phyloP scores from a whole-genome alignment of 2,888 invertebrate species.

The Piscicola geometra region DNA sequence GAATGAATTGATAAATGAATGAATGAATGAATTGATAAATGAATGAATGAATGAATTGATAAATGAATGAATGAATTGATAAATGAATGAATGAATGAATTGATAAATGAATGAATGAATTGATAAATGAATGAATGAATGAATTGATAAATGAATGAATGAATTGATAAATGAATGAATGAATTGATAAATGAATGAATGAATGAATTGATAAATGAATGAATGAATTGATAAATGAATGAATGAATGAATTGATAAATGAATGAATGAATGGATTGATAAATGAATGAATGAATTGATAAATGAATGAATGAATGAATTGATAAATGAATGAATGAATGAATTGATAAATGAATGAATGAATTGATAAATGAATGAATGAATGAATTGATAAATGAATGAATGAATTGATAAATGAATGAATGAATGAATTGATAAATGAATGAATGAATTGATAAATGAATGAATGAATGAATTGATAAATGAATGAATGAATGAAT shows the following conservation, averaged over 20 bases:
- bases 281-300: not conserved
- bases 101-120: not conserved
- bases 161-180: not conserved
- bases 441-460: no score
- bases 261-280: no score
- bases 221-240: not conserved
- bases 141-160: not conserved
- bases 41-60: not conserved
- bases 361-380: not conserved
- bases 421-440: not conserved
- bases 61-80: not conserved
- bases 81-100: no score
- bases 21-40: no score
- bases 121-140: not conserved
- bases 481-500: not conserved
- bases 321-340: not conserved
- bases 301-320: not conserved
- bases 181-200: not conserved
- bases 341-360: not conserved
- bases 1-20: not conserved
- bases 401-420: not conserved
- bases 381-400: not conserved
- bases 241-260: not conserved
- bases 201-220: not conserved
- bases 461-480: not conserved